Evolutionary conservation across 2,113 vertebrate genomes (phyloP).

Genomic region (Octodon degus): DNA sequence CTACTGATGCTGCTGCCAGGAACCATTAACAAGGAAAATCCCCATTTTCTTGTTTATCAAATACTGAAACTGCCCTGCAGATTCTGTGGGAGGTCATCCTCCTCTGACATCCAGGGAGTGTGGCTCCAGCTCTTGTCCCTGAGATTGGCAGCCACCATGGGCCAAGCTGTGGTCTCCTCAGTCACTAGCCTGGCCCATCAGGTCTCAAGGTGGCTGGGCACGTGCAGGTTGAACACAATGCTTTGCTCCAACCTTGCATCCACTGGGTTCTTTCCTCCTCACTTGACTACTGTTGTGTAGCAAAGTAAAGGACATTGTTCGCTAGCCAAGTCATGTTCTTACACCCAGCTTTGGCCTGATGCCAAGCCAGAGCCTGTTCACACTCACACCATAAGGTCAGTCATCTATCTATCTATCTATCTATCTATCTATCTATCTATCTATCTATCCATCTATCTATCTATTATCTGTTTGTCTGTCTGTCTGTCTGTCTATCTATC

Average conservation of each 20-base stretch:
- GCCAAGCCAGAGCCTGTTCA: not conserved
- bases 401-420: not conserved
- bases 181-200: not conserved
- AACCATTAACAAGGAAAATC: too few relatives aligned
- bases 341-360: too few relatives aligned
- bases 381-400: not conserved
- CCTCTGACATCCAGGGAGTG: not conserved
- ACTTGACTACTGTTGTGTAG: not conserved
- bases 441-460: too few relatives aligned
- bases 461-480: too few relatives aligned
- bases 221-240: fast-evolving
- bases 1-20: not conserved
- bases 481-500: too few relatives aligned
- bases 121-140: not conserved
- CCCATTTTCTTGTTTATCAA: not conserved
- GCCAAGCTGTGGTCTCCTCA: not conserved
- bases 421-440: too few relatives aligned
- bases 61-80: not conserved
- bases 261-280: not conserved
- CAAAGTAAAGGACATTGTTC: not conserved
- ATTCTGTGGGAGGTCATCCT: not conserved
- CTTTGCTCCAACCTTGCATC: not conserved
- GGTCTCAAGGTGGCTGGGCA: not conserved
- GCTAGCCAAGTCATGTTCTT: not conserved
- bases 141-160: too few relatives aligned